Percentiles rank a stretch among this genome's conserved stretches.
Evolutionary conservation across 1,140 invertebrate genomes (phyloP).

Genomic region (Sipha flava): DNA sequence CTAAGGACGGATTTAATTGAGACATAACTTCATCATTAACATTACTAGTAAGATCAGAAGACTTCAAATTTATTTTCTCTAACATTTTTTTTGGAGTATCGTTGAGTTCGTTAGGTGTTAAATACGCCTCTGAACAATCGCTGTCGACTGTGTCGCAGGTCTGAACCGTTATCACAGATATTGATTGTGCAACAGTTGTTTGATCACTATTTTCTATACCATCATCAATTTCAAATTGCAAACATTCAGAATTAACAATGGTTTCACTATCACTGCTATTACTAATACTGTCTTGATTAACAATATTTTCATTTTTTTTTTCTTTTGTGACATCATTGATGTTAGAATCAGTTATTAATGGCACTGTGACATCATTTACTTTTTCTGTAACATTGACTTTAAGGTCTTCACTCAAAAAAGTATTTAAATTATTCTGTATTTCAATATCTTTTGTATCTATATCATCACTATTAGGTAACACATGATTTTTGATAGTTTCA

Average conservation of each 20-base stretch:
- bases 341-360: not conserved
- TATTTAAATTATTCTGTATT: not conserved
- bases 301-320: not conserved
- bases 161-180: conserved; percentile 14
- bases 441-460: not conserved
- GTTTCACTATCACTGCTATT: conserved; percentile 30
- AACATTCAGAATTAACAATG: not conserved
- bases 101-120: conserved; percentile 51
- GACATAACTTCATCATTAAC: not conserved
- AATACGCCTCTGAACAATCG: conserved; percentile 53
- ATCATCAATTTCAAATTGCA: not conserved
- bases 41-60: not conserved
- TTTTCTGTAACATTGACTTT: not conserved
- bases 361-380: not conserved
- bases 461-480: not conserved
- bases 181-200: not conserved
- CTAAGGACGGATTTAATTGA: conserved; percentile 6
- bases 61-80: conserved; percentile 26
- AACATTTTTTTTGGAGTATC: conserved; percentile 40
- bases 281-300: conserved; percentile 28
- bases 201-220: not conserved
- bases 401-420: not conserved
- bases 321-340: conserved; percentile 23
- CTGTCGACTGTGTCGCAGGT: conserved; percentile 41
- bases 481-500: not conserved